phyloP scores from a whole-genome alignment of 2,888 invertebrate species.

The Nysson spinosus region DNA sequence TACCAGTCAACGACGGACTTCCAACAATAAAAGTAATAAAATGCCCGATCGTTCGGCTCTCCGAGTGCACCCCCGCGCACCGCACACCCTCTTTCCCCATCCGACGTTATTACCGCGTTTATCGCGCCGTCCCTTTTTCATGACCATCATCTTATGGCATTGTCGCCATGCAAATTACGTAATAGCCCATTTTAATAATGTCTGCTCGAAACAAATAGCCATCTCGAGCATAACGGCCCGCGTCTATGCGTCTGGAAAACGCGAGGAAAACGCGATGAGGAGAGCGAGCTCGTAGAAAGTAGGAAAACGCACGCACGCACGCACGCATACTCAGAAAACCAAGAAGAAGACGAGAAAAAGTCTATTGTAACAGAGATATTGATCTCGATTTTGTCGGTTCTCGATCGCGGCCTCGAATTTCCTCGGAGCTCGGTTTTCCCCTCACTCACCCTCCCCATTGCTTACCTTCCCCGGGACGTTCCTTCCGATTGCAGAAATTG shows the following conservation, averaged over 20 bases:
- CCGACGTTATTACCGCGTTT: conserved; percentile 23
- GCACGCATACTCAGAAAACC: too few relatives aligned
- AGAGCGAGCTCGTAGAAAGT: too few relatives aligned
- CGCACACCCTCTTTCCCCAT: neutral
- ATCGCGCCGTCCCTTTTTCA: conserved; percentile 20
- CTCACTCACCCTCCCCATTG: too few relatives aligned
- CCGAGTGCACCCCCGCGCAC: neutral
- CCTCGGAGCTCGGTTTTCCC: too few relatives aligned
- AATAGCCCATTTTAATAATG: conserved; percentile 59
- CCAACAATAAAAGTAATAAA: too few relatives aligned
- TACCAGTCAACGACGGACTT: too few relatives aligned
- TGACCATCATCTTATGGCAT: conserved; percentile 44
- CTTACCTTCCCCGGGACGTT: neutral
- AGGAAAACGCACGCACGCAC: too few relatives aligned
- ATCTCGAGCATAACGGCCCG: conserved; percentile 16
- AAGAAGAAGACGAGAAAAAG: neutral
- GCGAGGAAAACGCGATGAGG: neutral
- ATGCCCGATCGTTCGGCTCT: too few relatives aligned
- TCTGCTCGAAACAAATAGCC: conserved; percentile 48
- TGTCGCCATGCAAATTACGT: conserved; percentile 60
- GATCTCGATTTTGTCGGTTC: neutral
- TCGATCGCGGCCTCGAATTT: neutral
- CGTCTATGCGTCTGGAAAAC: neutral
- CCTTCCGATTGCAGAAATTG: conserved; percentile 34
- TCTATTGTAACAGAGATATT: too few relatives aligned